phyloP scores from a whole-genome alignment of 2,113 vertebrate genomes.

The Oreochromis spilurus region DNA sequence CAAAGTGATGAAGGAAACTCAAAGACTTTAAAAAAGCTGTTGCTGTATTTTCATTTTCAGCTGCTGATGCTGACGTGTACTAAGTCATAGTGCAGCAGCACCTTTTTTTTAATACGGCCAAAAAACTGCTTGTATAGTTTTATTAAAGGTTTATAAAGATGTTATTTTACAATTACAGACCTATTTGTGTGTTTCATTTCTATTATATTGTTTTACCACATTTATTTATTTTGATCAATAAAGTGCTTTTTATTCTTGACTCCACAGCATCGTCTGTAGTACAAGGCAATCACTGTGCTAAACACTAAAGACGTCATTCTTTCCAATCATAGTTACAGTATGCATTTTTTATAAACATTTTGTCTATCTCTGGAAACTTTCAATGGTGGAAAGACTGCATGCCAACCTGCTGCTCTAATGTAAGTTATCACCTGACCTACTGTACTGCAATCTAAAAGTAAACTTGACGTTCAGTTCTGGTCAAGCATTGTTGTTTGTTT shows the following conservation, averaged over 20 bases:
- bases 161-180: neutral
- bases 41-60: neutral
- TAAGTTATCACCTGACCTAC: neutral
- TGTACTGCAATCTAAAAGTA: neutral
- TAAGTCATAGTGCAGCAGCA: neutral
- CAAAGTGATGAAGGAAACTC: neutral
- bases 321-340: neutral
- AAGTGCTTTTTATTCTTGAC: neutral
- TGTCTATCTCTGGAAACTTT: neutral
- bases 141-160: neutral
- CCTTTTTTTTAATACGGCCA: accelerated
- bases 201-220: neutral
- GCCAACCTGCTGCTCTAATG: neutral
- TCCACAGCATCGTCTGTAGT: neutral
- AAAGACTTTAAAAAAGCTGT: neutral
- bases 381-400: neutral
- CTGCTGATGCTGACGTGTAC: neutral
- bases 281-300: neutral
- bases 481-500: neutral
- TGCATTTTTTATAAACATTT: neutral
- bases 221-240: neutral
- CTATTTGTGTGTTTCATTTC: neutral
- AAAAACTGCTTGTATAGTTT: neutral
- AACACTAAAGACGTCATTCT: neutral
- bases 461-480: neutral